Evolutionary conservation across 2,888 invertebrate genomes (phyloP), one percentile per base, ranked within the genome.

Genomic region (Cheilosia impressa): DNA sequence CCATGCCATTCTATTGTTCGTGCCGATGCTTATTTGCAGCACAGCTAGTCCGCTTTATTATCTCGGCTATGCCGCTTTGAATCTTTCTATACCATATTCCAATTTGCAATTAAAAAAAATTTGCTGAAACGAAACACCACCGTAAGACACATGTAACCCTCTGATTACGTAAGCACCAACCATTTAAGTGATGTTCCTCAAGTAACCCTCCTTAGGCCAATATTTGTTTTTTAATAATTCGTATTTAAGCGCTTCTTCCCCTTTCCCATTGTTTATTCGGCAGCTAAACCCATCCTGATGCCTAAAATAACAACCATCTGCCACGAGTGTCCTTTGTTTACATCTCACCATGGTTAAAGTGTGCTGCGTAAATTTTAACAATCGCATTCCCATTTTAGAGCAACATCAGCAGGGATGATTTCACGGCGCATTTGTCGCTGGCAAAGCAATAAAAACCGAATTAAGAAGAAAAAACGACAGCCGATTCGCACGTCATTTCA

Each of bases 201-300:
- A 77, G 81, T 71, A 34, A 65, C 77, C 69, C 81, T 71, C 58
- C 24, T 76, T 22, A 2, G 81, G 69, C 77, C 77, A 34, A 45
- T 82, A 69, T 76, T 76, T 81, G 53, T 81, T 71, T 45, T 45
- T n/a, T 2, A 66, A 57, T 77, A 82, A 76, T 82, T 63, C 63
- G 10, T 31, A 38, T 73, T 72, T 73, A 60, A 79, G 45, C 65
- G 69, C 41, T 63, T 69, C 19, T 69, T 41, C 47, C 57, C 24
- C 34, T 24, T 24, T 41, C 10, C 7, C 27, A 62, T 52, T 72
- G 68, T 82, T 71, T 76, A 58, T 65, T 77, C n/a, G 65, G 43
- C 43, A 41, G 60, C 50, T 66, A 57, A 68, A 10, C 58, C 58
- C 19, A 58, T 66, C 31, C 72, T 69, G 22, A 68, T 63, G 63